These are phyloP conservation scores for Leptinotarsa haldemani DNA, from an alignment of 2,888 invertebrate genomes.

Conservation along the genomic window DNA sequence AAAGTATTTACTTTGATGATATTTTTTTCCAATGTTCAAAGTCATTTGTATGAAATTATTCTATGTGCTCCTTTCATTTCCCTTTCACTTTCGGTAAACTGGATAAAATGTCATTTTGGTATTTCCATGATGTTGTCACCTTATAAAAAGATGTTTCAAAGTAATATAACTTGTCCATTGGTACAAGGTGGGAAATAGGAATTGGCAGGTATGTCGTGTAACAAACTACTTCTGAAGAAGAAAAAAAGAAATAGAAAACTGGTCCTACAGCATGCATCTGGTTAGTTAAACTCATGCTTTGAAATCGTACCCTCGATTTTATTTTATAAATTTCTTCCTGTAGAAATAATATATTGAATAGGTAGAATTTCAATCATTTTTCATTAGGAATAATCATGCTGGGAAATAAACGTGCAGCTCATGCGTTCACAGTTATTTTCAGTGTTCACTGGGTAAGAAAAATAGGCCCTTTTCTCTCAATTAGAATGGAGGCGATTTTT, in stretches of 20 bases:
- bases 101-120: neutral
- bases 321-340: neutral
- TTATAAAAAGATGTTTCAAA: neutral
- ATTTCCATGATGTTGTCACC: neutral
- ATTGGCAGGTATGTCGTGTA: constrained; percentile 8
- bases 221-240: constrained; percentile 14
- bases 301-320: neutral
- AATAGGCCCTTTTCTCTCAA: neutral
- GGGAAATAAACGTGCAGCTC: neutral
- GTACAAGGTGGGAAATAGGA: neutral
- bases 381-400: neutral
- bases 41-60: neutral
- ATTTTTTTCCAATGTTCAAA: neutral
- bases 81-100: neutral
- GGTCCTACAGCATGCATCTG: constrained; percentile 1
- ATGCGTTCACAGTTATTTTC: neutral
- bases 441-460: neutral
- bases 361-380: neutral
- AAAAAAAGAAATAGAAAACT: constrained; percentile 11
- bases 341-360: neutral
- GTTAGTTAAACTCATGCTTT: neutral
- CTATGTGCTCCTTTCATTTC: neutral
- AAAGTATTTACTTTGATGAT: no score
- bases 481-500: no score
- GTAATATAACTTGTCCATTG: neutral